Base-by-base conservation (phyloP, 1,140 invertebrate species). In the Apocrypta bakeri region DNA sequence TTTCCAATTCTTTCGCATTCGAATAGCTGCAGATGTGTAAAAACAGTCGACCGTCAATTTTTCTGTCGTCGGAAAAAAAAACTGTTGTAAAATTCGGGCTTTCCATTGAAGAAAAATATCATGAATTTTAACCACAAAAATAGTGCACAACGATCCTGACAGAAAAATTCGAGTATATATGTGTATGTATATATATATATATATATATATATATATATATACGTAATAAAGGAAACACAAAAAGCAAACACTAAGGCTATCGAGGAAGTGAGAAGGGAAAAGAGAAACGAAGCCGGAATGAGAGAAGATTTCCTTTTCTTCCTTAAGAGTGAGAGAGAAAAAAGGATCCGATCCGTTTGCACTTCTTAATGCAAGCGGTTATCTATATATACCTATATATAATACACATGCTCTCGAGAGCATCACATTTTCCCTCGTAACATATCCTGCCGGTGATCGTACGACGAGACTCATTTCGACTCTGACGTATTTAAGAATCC, bases 281-380 rank as follows among this genome's bases (percentile, higher is more conserved):
- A 63, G 4, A 11, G 17, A 27, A 21, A 68, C 27, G 76, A 25
- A 17, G 24, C n/a, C 17, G n/a, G 63, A 29, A 29, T 25, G n/a
- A 37, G 33, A 71, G 29, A 71, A 37, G 69, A 56, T 56, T 56
- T 21, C n/a, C 21, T 40, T 24, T 3, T 56, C 17, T 33, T 37
- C 48, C 40, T 21, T 68, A 63, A 21, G 33, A 29, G 4, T 4
- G 61, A 63, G 17, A 24, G 17, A 21, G 61, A 37, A 31, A 56
- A 71, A 71, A 79, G 42, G 66, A 79, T 56, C 64, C 40, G 40
- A 56, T 79, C 37, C 40, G 37, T n/a, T 56, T 31, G 40, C 77
- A 79, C 37, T n/a, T 17, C 1, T 8, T 79, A 68, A 42, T 68
- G 21, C 63, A 42, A 4, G 24, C 31, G 29, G 29, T 56, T 56